Base-by-base conservation (phyloP, 2,113 vertebrate species). In the Oplegnathus fasciatus region DNA sequence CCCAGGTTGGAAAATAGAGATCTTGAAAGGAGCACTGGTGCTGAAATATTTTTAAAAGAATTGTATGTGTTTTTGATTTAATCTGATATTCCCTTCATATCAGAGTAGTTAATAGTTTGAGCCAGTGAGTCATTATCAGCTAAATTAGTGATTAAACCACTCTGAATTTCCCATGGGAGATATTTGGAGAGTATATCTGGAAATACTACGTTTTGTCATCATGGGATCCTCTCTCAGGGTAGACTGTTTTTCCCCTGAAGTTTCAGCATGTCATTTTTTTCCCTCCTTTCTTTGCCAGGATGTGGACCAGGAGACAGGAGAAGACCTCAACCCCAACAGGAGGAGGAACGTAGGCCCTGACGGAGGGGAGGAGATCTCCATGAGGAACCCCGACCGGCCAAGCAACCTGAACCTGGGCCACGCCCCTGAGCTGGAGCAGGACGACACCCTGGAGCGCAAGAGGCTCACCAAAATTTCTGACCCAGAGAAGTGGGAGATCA, bases 401-500 rank as follows among this genome's bases (percentile, higher is more conserved):
- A 97, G 95, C n/a, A 98, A 98, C 93, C 88, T 98, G 2, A 98
- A 98, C 62, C 89, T 99, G 2, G 98, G 98, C 88, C 97, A 92
- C 0, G 97, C 97, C 9, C 98, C 98, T 0, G 98, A 99, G 90
- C 94, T 99, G 80, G 98, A 99, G 62, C 94, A 94, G 92, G 98
- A 99, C 0, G 98, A 99, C 91, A 97, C 97, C 0, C 93, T 99
- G 58, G 98, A 99, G 48, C 94, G 98, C 57, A 99, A 99, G 80
- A 97, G 98, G 86, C 98, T 99, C 64, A 99, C 98, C 4, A 98
- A 99, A 0, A 99, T 99, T 70, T 99, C 98, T 2, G 98, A 99
- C 93, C 98, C 98, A 0, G 98, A 99, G 92, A 99, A 99, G 66
- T 99, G 98, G 98, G 98, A 99, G 84, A 99, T 99, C 64, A 99